Evolutionary conservation across 2,797 vertebrate species (phyloP).

Genomic region (Anabacerthia variegaticeps): DNA sequence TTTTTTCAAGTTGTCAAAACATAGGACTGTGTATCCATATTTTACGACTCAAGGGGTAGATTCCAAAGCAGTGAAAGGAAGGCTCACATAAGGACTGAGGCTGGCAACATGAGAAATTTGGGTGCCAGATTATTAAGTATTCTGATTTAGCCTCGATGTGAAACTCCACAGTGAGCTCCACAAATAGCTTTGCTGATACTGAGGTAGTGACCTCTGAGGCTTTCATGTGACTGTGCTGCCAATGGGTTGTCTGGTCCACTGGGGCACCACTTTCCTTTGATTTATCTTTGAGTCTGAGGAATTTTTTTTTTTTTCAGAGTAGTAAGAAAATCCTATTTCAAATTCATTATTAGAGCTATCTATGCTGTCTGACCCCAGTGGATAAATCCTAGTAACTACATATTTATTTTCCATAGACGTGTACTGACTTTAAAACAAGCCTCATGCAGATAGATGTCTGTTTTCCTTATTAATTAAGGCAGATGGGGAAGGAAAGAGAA

Average conservation of each 20-base stretch:
- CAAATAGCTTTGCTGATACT: constrained; percentile 29
- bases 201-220: constrained; percentile 46
- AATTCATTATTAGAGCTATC: constrained; percentile 43
- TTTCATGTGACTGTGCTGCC: constrained; percentile 67
- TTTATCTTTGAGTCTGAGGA: constrained; percentile 65
- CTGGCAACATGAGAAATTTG: constrained; percentile 12
- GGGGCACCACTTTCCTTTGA: constrained; percentile 66
- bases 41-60: not conserved
- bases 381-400: constrained; percentile 41
- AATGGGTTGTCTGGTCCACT: constrained; percentile 58
- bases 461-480: constrained; percentile 33
- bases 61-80: constrained; percentile 8
- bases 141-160: constrained; percentile 6
- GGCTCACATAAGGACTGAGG: not conserved
- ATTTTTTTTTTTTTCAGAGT: constrained; percentile 2
- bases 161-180: constrained; percentile 9
- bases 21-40: not conserved
- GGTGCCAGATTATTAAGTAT: constrained; percentile 45
- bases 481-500: not conserved
- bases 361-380: not conserved
- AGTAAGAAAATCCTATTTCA: constrained; percentile 44
- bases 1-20: not conserved
- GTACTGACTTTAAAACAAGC: constrained; percentile 27
- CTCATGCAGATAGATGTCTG: constrained; percentile 13
- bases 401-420: constrained; percentile 16